Evolutionary conservation across 1,140 invertebrate genomes (phyloP).

Genomic region (Conus betulinus): DNA sequence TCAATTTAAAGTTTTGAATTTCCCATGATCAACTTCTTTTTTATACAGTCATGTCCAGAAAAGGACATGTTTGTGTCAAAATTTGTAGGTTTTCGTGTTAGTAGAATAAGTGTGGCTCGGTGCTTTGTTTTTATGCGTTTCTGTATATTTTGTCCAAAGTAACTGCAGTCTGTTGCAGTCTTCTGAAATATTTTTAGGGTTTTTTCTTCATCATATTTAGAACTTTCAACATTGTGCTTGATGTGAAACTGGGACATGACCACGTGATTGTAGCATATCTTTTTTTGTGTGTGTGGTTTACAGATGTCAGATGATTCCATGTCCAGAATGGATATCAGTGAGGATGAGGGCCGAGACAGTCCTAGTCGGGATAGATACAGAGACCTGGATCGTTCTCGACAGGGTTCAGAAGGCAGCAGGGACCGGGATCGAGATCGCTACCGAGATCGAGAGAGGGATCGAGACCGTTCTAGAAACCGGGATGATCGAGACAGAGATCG

Average conservation of each 20-base stretch:
- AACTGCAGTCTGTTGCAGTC: too few relatives aligned
- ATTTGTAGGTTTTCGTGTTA: too few relatives aligned
- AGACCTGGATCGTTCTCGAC: slow-evolving; percentile 46
- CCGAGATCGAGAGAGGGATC: slow-evolving; percentile 40
- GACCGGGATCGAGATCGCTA: slow-evolving; percentile 40
- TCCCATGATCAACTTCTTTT: too few relatives aligned
- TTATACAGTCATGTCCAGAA: too few relatives aligned
- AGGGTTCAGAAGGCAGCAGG: slow-evolving; percentile 35
- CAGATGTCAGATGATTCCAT: slow-evolving; percentile 24
- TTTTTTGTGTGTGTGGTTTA: not conserved
- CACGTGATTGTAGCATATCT: not conserved
- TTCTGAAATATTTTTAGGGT: too few relatives aligned
- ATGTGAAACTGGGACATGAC: not conserved
- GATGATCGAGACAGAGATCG: slow-evolving; percentile 39
- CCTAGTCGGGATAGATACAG: slow-evolving; percentile 23
- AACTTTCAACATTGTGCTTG: not conserved
- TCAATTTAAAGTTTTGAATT: too few relatives aligned
- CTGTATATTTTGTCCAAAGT: too few relatives aligned
- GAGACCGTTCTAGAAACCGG: slow-evolving; percentile 15
- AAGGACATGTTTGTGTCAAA: too few relatives aligned
- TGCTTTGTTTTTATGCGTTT: too few relatives aligned
- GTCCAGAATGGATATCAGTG: slow-evolving; percentile 22
- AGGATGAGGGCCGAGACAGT: slow-evolving; percentile 4
- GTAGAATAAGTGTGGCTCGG: too few relatives aligned
- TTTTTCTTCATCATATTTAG: too few relatives aligned